Evolutionary conservation across 2,113 vertebrate species (phyloP).

Genomic region (Elephas maximus): DNA sequence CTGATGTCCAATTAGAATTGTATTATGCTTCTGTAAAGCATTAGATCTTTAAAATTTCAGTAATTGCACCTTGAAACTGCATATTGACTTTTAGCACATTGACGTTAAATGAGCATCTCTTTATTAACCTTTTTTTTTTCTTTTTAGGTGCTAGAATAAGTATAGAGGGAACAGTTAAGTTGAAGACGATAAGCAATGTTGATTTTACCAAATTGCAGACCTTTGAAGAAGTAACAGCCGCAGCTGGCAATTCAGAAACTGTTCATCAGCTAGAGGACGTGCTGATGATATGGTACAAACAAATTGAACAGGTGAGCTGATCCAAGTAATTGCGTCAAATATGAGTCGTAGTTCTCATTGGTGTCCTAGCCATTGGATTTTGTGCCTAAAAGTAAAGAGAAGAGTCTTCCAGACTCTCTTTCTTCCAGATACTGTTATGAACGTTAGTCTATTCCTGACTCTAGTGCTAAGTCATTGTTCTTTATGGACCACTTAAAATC

Average conservation of each 20-base stretch:
- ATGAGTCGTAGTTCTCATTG: accelerated
- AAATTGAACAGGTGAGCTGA: conserved; percentile 91
- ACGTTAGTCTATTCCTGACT: background rate
- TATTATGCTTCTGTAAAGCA: background rate
- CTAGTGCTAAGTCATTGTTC: background rate
- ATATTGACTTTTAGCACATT: background rate
- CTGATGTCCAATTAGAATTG: conserved; percentile 4
- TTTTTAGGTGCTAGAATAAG: conserved; percentile 87
- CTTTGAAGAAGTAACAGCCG: conserved; percentile 88
- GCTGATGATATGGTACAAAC: conserved; percentile 91
- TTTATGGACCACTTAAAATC: background rate
- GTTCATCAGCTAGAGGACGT: conserved; percentile 90
- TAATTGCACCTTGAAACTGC: background rate
- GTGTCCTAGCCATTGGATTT: background rate
- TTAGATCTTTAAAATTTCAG: background rate
- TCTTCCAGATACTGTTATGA: background rate
- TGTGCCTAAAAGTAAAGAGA: background rate
- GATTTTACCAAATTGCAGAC: conserved; percentile 89
- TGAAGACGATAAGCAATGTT: conserved; percentile 87
- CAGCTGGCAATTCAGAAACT: conserved; percentile 87
- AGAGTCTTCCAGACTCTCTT: background rate
- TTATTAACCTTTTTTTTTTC: background rate
- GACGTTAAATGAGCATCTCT: background rate
- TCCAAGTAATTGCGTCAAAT: background rate
- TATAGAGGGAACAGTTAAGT: conserved; percentile 88